Percentiles rank a stretch among this genome's conserved stretches.
Evolutionary conservation across 2,888 invertebrate species (phyloP).

Genomic region (Electrophaes corylata): DNA sequence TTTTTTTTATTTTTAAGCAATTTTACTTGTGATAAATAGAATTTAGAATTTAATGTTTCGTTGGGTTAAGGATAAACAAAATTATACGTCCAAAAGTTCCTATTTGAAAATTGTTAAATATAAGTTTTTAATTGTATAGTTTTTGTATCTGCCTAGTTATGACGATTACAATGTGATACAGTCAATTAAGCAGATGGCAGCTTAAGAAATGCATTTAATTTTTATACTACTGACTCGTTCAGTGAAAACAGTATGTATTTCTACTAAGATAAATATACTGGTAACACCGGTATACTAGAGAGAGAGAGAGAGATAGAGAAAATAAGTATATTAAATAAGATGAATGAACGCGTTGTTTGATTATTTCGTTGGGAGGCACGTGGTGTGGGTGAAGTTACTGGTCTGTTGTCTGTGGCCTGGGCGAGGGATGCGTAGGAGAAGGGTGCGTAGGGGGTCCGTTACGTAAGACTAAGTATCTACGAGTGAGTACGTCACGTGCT

Average conservation of each 20-base stretch:
- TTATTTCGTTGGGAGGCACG: constrained; percentile 45
- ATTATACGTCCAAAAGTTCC: constrained; percentile 48
- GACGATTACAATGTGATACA: constrained; percentile 13
- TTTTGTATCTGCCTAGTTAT: not conserved
- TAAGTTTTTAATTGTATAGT: constrained; percentile 2
- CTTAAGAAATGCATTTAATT: constrained; percentile 29
- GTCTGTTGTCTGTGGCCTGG: constrained; percentile 6
- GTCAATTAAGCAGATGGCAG: constrained; percentile 14
- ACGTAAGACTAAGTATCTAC: constrained; percentile 36
- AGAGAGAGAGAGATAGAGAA: too few species aligned
- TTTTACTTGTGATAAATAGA: not conserved
- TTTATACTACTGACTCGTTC: constrained; percentile 17
- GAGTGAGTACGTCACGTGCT: constrained; percentile 38
- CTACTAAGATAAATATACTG: constrained; percentile 15
- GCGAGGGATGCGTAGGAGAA: constrained; percentile 20
- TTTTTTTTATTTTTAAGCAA: not conserved
- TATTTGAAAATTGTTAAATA: constrained; percentile 35
- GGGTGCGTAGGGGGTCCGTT: constrained; percentile 27
- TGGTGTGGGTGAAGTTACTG: constrained; percentile 17
- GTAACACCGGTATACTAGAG: too few species aligned
- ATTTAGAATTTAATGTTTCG: not conserved
- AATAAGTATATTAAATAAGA: constrained; percentile 49
- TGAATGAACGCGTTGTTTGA: constrained; percentile 49
- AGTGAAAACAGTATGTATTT: constrained; percentile 4
- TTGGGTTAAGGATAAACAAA: constrained; percentile 1